A percentile compares a stretch with the other conserved stretches of the same genome.
phyloP scores from a whole-genome alignment of 2,797 vertebrate genomes.

The Choloepus didactylus region DNA sequence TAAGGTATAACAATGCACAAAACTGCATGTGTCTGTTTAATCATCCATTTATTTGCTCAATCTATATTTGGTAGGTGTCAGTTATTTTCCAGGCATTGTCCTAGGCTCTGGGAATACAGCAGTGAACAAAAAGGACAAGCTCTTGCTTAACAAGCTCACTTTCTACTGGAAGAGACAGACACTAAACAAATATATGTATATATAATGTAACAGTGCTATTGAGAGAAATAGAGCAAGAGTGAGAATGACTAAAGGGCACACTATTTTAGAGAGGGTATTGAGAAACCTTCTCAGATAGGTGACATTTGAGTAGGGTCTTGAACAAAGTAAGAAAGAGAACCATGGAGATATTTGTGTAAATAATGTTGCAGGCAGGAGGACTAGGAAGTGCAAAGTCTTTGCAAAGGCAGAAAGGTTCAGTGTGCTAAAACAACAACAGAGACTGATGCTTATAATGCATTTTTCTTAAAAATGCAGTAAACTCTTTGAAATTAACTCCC shows the following conservation, averaged over 20 bases:
- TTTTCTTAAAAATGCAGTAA: background rate
- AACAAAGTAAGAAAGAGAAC: conserved; percentile 25
- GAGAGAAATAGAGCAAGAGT: background rate
- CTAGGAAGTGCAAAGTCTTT: background rate
- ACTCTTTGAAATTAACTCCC: conserved; percentile 1
- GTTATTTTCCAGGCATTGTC: background rate
- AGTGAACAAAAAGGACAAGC: background rate
- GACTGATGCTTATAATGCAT: background rate
- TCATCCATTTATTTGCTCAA: background rate
- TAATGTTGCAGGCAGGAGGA: background rate
- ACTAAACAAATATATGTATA: background rate
- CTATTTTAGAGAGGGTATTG: background rate
- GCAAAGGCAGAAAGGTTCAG: background rate
- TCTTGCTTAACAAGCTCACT: background rate
- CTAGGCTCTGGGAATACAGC: background rate
- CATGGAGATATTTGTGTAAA: background rate
- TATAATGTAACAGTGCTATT: background rate
- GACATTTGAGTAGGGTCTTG: background rate
- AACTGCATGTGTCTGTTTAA: background rate
- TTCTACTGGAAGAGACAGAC: background rate
- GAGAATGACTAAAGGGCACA: background rate
- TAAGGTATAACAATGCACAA: conserved; percentile 3
- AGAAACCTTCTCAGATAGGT: background rate
- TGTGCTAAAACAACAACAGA: background rate
- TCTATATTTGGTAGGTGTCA: background rate